A percentile compares a stretch with the other conserved stretches of the same genome.
Evolutionary conservation across 2,113 vertebrate species (phyloP).

Genomic region (Ptilonorhynchus violaceus): DNA sequence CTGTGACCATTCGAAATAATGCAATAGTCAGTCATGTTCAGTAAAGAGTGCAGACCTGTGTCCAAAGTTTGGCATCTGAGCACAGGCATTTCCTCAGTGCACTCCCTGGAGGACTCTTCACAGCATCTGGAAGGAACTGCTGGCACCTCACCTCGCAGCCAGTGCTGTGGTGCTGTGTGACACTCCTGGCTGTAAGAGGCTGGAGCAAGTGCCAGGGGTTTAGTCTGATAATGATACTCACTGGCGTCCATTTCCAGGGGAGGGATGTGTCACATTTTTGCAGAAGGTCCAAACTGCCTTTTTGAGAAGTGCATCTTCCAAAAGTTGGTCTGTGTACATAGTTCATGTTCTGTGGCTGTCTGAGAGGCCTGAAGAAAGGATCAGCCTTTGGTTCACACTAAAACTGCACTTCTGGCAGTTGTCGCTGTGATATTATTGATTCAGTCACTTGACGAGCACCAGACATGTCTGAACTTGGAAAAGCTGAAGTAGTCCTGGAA

Average conservation of each 20-base stretch:
- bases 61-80: background rate
- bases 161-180: accelerated
- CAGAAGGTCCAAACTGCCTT: background rate
- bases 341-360: accelerated
- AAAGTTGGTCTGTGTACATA: background rate
- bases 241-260: accelerated
- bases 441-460: background rate
- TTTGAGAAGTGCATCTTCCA: background rate
- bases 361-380: background rate
- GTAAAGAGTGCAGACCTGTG: background rate
- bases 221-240: accelerated
- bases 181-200: too few species aligned
- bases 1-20: background rate
- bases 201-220: background rate
- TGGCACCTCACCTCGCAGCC: background rate
- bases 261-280: background rate
- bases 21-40: accelerated
- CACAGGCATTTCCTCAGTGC: accelerated
- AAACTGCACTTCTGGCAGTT: accelerated
- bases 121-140: background rate
- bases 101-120: too few species aligned
- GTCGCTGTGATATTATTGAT: background rate
- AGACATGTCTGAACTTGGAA: background rate
- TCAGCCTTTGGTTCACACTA: background rate
- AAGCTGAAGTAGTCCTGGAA: background rate